Evolutionary conservation across 2,797 vertebrate species (phyloP), one percentile per base, ranked within the genome.

Genomic region (Acipenser oxyrinchus): DNA sequence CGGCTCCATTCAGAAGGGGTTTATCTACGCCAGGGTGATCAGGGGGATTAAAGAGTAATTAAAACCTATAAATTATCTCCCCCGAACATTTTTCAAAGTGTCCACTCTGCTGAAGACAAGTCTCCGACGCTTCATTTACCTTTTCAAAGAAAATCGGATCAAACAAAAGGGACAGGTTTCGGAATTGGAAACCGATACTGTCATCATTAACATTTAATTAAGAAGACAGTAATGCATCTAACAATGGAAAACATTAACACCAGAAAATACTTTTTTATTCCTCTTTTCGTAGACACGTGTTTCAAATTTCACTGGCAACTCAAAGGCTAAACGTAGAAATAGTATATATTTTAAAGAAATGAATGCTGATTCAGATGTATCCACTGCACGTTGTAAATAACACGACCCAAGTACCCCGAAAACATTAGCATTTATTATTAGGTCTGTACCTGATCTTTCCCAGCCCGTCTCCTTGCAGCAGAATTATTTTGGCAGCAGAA

Each of bases 11-110:
- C 87, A 91, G 87, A 90, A 73, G 83, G 87, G 89, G 90, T 85
- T 93, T 92, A 89, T 93, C 89, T 90, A 92, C 89, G 88, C 87
- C 90, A 89, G 83, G 89, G 79, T 81, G 89, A 93, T 93, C 92
- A 93, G 84, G 83, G 75, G 91, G 90, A 93, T 93, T 92, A 88
- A 92, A 86, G 82, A 87, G 86, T 90, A 90, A 92, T 93, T 92
- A 92, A 91, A 91, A 88, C 85, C 77, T 79, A 90, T 89, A 89
- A 91, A 86, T 86, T 83, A 84, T 83, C 86, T 86, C 79, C 79
- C 83, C 75, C 71, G 80, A 81, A 84, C 76, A 78, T 80, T 86
- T 86, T 85, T 86, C 82, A 87, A 88, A 86, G 81, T 79, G 77
- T 78, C 87, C 83, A 83, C 75, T 82, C 84, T 82, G 79, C 79